Percentiles rank a stretch among this genome's conserved stretches.
phyloP scores from a whole-genome alignment of 2,888 invertebrate genomes.

The Drosophila yooni region DNA sequence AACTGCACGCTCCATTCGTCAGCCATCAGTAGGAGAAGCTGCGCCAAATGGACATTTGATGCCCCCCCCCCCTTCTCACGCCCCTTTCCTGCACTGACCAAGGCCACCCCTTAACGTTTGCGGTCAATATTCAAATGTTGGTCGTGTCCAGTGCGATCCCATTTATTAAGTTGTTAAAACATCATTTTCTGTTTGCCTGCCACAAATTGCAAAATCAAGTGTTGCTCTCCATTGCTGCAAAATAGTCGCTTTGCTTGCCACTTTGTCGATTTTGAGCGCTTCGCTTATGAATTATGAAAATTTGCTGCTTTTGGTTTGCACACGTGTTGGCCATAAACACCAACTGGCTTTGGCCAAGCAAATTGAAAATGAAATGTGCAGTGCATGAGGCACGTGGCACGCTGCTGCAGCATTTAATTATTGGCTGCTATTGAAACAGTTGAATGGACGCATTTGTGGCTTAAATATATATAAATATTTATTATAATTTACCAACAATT shows the following conservation, averaged over 20 bases:
- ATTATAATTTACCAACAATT: not conserved
- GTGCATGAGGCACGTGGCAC: slow-evolving; percentile 24
- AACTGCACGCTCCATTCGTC: slow-evolving; percentile 50
- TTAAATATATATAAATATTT: not conserved
- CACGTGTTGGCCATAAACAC: slow-evolving; percentile 76
- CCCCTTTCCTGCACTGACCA: too few species aligned
- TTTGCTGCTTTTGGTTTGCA: slow-evolving; percentile 52
- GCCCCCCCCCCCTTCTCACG: not conserved
- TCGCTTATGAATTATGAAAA: slow-evolving; percentile 73
- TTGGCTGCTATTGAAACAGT: slow-evolving; percentile 13
- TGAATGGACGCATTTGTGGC: not conserved
- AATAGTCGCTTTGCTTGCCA: slow-evolving; percentile 3
- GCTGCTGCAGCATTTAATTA: not conserved
- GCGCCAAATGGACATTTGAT: slow-evolving; percentile 27
- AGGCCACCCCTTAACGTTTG: not conserved
- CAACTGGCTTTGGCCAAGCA: slow-evolving; percentile 61
- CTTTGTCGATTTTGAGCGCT: slow-evolving; percentile 22
- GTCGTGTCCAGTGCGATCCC: slow-evolving; percentile 37
- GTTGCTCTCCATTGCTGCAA: slow-evolving; percentile 39
- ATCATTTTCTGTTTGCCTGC: slow-evolving; percentile 57
- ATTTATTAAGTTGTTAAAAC: slow-evolving; percentile 75
- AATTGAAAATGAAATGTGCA: slow-evolving; percentile 76
- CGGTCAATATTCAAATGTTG: slow-evolving; percentile 68
- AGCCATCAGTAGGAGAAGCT: slow-evolving; percentile 27
- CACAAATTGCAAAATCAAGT: slow-evolving; percentile 54